Conservation (phyloP, 2,113 vertebrate genomes). For the Romanogobio albipinnatus region DNA sequence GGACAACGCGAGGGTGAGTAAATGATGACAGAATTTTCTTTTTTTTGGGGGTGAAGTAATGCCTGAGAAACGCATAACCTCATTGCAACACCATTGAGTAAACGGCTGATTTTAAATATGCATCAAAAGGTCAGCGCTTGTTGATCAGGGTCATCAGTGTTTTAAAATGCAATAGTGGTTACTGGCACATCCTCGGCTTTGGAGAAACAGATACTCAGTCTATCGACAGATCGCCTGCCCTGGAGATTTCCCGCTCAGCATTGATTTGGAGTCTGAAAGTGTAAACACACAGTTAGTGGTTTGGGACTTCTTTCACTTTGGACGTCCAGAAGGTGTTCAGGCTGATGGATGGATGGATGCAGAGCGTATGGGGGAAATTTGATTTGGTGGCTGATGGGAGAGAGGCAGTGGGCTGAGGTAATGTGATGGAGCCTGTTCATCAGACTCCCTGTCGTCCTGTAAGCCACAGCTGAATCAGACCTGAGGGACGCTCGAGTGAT, state of each 20-base stretch:
- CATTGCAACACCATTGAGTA: constrained; percentile 35
- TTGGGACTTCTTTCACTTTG: constrained; percentile 35
- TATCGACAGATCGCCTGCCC: constrained; percentile 10
- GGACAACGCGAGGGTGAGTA: background rate
- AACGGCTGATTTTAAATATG: constrained; percentile 4
- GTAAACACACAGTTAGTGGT: constrained; percentile 63
- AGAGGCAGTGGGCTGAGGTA: constrained; percentile 56
- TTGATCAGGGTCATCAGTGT: constrained; percentile 47
- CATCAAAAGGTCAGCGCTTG: constrained; percentile 36
- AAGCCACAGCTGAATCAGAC: constrained; percentile 29
- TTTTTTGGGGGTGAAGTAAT: background rate
- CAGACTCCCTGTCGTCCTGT: constrained; percentile 31
- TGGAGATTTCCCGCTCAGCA: constrained; percentile 31
- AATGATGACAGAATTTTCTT: background rate
- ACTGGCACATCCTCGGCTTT: constrained; percentile 33
- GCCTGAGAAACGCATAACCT: constrained; percentile 34
- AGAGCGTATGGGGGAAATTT: constrained; percentile 57
- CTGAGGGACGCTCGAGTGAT: constrained; percentile 20
- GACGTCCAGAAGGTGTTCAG: constrained; percentile 52
- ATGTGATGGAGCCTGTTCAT: constrained; percentile 48
- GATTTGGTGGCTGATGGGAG: constrained; percentile 46
- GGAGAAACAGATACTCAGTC: constrained; percentile 44
- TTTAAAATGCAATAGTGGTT: constrained; percentile 36
- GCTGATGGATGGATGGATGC: constrained; percentile 72
- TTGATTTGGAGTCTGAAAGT: constrained; percentile 56